Base-by-base conservation (phyloP, 1,140 invertebrate species). In the Melitaea cinxia region DNA sequence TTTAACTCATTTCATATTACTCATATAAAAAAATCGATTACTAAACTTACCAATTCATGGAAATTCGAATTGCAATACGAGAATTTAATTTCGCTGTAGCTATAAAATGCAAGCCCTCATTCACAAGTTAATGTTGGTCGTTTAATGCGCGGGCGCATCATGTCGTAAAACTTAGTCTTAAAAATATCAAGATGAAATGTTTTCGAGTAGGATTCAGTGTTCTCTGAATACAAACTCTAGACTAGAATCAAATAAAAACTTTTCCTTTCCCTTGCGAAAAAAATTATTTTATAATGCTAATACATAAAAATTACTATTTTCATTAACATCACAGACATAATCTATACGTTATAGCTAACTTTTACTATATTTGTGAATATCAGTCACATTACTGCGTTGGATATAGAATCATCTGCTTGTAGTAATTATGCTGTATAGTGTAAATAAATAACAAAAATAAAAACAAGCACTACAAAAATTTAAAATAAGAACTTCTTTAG, bases 61-160 rank as follows among this genome's bases (percentile, higher is more conserved):
- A 24, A 49, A 56, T 50, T 68, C 14, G 50, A 35, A 72, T 28
- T 47, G 24, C 57, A 61, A 69, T 73, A 69, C 63, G 60, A 64
- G 47, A 50, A 72, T 70, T 45, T 58, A 3, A 30, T 45, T 57
- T 80, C 74, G 68, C 50, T 60, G 65, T 70, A 77, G 68, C 59
- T 56, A 76, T 79, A 78, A 76, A 80, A 73, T 68, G 72, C 67
- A 49, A 30, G 7, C 26, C 58, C 65, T 50, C 47, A 70, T 58
- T 73, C 73, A 68, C 62, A 39, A 57, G 61, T 70, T 77, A 75
- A 76, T 77, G 54, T 24, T 52, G 37, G 17, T 54, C 47, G 68
- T 70, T 77, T 77, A 77, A 83, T 81, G 78, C 72, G 78, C 69
- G 37, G 42, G 66, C 70, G 70, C 73, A 73, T 66, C 53, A 60